phyloP scores from a whole-genome alignment of 2,113 vertebrate species.

The Tyto alba region DNA sequence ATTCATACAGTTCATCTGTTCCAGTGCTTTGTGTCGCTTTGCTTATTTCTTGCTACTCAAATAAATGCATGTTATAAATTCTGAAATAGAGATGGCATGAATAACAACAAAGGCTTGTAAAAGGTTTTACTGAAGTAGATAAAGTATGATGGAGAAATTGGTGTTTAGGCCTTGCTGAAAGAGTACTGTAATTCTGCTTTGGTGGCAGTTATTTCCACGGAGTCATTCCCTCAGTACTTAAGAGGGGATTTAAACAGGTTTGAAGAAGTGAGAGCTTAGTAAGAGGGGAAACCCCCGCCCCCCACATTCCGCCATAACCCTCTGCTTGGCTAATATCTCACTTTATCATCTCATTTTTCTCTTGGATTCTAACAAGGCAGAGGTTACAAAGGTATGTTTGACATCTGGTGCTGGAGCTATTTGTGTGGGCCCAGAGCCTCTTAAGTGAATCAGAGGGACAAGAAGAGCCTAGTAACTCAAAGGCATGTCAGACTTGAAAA shows the following conservation, averaged over 20 bases:
- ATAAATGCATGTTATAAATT: background rate
- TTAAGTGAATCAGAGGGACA: background rate
- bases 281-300: background rate
- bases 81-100: background rate
- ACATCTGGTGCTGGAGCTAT: background rate
- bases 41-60: background rate
- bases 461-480: background rate
- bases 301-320: background rate
- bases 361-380: background rate
- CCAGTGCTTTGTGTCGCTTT: conserved; percentile 40
- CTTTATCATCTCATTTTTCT: background rate
- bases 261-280: background rate
- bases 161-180: background rate
- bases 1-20: background rate
- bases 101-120: background rate
- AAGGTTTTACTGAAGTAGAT: background rate
- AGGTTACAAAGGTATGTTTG: background rate
- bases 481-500: background rate
- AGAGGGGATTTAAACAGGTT: background rate
- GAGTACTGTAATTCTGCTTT: background rate
- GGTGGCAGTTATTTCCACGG: background rate
- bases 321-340: background rate
- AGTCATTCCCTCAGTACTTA: background rate
- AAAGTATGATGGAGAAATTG: background rate
- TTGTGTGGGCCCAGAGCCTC: background rate